Evolutionary conservation across 2,113 vertebrate species (phyloP), one percentile per base, ranked within the genome.

Genomic region (Lampris incognitus): DNA sequence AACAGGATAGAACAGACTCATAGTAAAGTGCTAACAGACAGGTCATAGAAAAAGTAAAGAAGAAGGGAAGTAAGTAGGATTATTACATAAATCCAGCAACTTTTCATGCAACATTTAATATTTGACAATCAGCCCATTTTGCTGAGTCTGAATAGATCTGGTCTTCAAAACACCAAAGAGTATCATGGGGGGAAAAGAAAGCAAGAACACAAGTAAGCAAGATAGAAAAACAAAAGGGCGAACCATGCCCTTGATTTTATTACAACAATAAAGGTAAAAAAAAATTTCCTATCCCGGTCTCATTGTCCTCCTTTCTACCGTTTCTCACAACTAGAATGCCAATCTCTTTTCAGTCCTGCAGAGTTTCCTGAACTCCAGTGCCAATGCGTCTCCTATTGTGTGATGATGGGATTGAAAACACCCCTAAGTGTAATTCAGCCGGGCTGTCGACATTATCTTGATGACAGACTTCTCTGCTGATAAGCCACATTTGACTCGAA

Each of bases 361-460:
- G n/a, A 57, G 59, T 66, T 61, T 49, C 61, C 40, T 67, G 72
- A 85, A 63, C 62, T 66, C 36, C 69, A 64, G 72, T 54, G 59
- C 59, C 59, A n/a, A 6, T 13, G 41, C 1, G 9, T 44, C 64
- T 59, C 56, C 44, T 13, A 1, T 50, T 70, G 55, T 74, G 69
- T 67, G 54, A 73, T 62, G 74, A 69, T 66, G 38, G 13, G 42
- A 63, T 7, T 74, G 72, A 75, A 85, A 85, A 77, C 48, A 74
- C 69, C 74, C 62, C 64, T 64, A 11, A 51, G 52, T 70, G 57
- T 77, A 61, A 72, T 51, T 74, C 62, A 37, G 78, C 71, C 79
- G 63, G 78, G 72, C 69, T 70, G 72, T 76, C 66, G 70, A 11
- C 40, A 68, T 79, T 69, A 76, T 59, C 65, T 66, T 68, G 72